A percentile compares a stretch with the other conserved stretches of the same genome.
These are phyloP conservation scores for Baryphthengus martii DNA, from an alignment of 2,113 vertebrate genomes.

Conservation along the genomic window DNA sequence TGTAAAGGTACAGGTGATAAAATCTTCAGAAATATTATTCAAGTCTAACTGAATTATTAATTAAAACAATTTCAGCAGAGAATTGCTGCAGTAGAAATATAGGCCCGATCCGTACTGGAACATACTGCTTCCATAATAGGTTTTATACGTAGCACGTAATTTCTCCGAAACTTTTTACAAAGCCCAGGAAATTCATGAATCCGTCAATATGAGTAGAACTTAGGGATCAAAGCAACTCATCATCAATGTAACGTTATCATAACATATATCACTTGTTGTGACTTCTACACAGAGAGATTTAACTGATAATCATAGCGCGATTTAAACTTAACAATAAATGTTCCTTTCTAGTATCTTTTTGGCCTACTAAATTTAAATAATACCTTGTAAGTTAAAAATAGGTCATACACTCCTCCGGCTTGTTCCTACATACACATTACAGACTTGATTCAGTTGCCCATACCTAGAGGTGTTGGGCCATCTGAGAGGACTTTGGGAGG, in stretches of 20 bases:
- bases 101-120: not conserved
- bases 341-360: not conserved
- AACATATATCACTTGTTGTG: not conserved
- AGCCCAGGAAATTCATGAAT: not conserved
- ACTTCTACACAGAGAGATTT: not conserved
- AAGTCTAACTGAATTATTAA: not conserved
- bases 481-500: not conserved
- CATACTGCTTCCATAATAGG: not conserved
- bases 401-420: not conserved
- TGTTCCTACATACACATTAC: not conserved
- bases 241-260: not conserved
- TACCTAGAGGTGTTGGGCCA: rapidly evolving
- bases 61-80: not conserved
- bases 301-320: not conserved
- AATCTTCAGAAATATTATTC: not conserved
- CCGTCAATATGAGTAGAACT: not conserved
- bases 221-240: not conserved
- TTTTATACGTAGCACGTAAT: not conserved
- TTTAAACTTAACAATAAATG: not conserved
- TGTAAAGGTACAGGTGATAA: not conserved
- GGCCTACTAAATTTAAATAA: not conserved
- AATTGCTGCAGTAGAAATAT: not conserved
- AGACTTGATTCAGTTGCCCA: not conserved
- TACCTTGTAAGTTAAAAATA: not conserved
- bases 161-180: not conserved